Evolutionary conservation across 2,797 vertebrate genomes (phyloP).

Genomic region (Molothrus aeneus): DNA sequence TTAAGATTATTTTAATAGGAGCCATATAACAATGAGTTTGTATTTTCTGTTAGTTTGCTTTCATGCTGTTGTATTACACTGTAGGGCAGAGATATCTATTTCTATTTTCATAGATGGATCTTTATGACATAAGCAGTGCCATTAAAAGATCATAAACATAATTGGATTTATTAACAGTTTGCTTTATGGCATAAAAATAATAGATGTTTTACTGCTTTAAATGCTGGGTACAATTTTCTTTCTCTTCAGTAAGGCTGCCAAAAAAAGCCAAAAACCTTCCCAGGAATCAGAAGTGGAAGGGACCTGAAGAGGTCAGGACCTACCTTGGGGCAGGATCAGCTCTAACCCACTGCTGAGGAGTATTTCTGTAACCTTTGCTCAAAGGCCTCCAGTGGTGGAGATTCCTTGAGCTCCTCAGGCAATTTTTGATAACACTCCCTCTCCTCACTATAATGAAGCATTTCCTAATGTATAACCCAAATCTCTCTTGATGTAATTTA

Average conservation of each 20-base stretch:
- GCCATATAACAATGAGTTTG: background rate
- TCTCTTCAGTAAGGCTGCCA: background rate
- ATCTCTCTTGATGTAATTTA: constrained; percentile 24
- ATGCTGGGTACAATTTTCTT: background rate
- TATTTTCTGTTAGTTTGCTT: constrained; percentile 6
- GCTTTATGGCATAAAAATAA: background rate
- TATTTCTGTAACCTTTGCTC: background rate
- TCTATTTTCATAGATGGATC: constrained; percentile 8
- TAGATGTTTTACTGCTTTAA: background rate
- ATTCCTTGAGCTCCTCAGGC: background rate
- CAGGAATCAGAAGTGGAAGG: background rate
- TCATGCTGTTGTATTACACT: background rate
- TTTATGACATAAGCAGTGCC: constrained; percentile 31
- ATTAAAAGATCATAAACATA: constrained; percentile 47
- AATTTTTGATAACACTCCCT: background rate
- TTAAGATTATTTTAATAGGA: background rate
- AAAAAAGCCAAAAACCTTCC: background rate
- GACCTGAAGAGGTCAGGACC: background rate
- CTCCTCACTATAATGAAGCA: background rate
- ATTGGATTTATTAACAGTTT: constrained; percentile 56
- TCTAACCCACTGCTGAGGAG: background rate
- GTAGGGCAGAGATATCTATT: constrained; percentile 25
- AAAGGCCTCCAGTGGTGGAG: background rate
- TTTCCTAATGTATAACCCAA: constrained; percentile 15
- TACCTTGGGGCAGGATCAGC: background rate